Percentiles rank a stretch among this genome's conserved stretches.
These are phyloP conservation scores for Caenorhabditis wallacei DNA, from an alignment of 2,888 invertebrate species.

Conservation along the genomic window DNA sequence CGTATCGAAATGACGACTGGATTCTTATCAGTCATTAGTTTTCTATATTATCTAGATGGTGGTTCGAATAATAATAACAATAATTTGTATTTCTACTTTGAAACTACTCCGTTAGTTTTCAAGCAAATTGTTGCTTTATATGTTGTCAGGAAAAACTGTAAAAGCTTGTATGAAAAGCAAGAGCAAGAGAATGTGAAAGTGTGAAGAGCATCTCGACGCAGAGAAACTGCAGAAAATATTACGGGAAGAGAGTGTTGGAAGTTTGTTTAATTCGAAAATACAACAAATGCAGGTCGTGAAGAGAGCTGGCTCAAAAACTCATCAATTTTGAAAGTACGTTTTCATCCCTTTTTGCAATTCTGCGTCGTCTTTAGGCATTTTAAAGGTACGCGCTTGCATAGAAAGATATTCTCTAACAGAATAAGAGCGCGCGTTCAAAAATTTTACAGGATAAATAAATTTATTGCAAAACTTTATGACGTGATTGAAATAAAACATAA, in stretches of 20 bases:
- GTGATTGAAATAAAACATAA: too few relatives aligned
- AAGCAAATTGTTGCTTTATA: too few relatives aligned
- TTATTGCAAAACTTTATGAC: too few relatives aligned
- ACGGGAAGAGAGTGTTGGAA: not conserved
- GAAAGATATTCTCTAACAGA: too few relatives aligned
- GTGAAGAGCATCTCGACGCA: conserved; percentile 10
- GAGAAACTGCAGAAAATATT: conserved; percentile 11
- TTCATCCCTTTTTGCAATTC: too few relatives aligned
- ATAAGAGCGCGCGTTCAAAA: too few relatives aligned
- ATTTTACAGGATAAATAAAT: too few relatives aligned
- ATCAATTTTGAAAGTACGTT: not conserved
- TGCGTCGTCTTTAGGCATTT: too few relatives aligned
- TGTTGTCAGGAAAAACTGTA: conserved; percentile 3
- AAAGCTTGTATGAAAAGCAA: not conserved
- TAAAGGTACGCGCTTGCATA: too few relatives aligned
- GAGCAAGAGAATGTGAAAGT: conserved; percentile 4
- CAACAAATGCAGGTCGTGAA: conserved; percentile 18
- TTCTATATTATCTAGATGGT: not conserved
- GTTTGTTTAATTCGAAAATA: conserved; percentile 32
- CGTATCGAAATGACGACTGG: not conserved
- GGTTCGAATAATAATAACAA: not conserved
- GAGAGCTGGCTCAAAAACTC: conserved; percentile 31
- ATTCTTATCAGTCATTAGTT: not conserved
- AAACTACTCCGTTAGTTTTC: too few relatives aligned
- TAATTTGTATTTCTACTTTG: not conserved